phyloP scores from a whole-genome alignment of 2,797 vertebrate species.

The Danio kyathit region DNA sequence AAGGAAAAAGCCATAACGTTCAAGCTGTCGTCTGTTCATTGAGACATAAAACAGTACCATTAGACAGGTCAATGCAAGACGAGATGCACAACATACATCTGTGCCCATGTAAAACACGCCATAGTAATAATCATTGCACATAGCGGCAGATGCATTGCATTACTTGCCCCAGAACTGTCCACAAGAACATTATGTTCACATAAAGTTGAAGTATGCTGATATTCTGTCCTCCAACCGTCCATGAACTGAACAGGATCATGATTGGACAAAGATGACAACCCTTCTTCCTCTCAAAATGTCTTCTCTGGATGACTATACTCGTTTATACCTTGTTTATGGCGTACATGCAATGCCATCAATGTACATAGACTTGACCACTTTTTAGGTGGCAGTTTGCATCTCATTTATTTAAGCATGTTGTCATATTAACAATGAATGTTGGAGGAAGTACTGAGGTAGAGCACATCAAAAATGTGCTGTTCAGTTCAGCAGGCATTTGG shows the following conservation, averaged over 20 bases:
- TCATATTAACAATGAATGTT: too few species aligned
- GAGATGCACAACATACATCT: constrained; percentile 5
- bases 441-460: too few species aligned
- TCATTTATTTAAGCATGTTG: too few species aligned
- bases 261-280: not conserved
- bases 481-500: too few species aligned
- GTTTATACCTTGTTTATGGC: not conserved
- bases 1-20: constrained; percentile 32
- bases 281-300: not conserved
- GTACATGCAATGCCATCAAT: too few species aligned
- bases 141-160: not conserved
- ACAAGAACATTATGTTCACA: constrained; percentile 11
- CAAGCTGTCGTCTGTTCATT: constrained; percentile 7
- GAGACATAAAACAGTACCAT: constrained; percentile 27
- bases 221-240: constrained; percentile 8
- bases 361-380: too few species aligned
- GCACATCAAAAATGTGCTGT: too few species aligned
- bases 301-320: too few species aligned
- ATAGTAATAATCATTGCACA: constrained; percentile 1
- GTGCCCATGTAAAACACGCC: constrained; percentile 13
- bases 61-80: not conserved
- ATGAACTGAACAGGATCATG: not conserved
- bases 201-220: constrained; percentile 16
- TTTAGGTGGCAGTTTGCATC: too few species aligned
- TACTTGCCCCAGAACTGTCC: not conserved